Base-by-base conservation (phyloP, 2,113 vertebrate genomes). In the Brachyhypopomus gauderio region DNA sequence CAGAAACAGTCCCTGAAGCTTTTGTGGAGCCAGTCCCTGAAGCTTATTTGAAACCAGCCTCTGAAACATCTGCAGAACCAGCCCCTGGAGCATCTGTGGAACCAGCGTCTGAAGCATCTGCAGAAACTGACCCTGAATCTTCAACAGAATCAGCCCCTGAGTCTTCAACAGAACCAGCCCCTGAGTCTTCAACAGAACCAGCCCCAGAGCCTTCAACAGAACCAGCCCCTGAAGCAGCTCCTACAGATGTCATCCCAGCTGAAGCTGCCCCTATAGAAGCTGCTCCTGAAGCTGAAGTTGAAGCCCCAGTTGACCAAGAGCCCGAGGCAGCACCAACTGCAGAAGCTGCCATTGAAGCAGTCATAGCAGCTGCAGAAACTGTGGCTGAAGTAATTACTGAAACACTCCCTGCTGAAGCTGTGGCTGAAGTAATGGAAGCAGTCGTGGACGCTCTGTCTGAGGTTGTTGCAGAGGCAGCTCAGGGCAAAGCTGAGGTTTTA, bases 371-470 rank as follows among this genome's bases (percentile, higher is more conserved):
- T 19, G 81, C 83, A 74, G 71, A 77, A 77, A 55, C 27, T 6
- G 64, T 62, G 23, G 23, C 60, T 17, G 87, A 85, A 17, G 12
- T 66, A 14, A 59, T 74, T 7, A 76, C 71, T 77, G 88, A 86
- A 75, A 83, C 63, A 23, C 55, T 77, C 14, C 34, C 64, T 20
- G 67, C 66, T 27, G 64, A 83, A 58, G 81, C 69, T 19, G 14
- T 64, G 1, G 81, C 79, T 45, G 87, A 91, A 77, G 81, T 89
- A 72, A 71, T 81, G 66, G 87, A 90, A 2, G 82, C 85, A 3
- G 27, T 88, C 25, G 70, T 70, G 75, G 88, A 89, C 83, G 85
- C 85, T 77, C 78, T 74, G 19, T 52, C 59, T 59, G 83, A 86
- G 63, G 76, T 22, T 48, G 72, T 55, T 58, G 71, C 30, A 20